A percentile compares a stretch with the other conserved stretches of the same genome.
phyloP scores from a whole-genome alignment of 2,888 invertebrate genomes.

The Vannuccia rotundouncinata region DNA sequence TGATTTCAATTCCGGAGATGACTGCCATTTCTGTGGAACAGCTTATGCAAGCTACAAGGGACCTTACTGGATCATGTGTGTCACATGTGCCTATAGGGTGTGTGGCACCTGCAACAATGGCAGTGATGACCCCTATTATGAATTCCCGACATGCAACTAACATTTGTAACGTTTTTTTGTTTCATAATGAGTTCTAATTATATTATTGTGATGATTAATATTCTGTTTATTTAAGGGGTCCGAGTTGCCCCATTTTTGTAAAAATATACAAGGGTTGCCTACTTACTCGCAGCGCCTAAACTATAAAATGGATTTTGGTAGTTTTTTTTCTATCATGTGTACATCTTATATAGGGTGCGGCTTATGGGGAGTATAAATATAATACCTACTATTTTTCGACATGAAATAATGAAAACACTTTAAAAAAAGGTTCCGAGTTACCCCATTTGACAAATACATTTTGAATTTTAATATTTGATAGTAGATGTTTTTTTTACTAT shows the following conservation, averaged over 20 bases:
- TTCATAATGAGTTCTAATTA: conserved; percentile 20
- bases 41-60: neutral
- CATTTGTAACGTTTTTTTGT: conserved; percentile 23
- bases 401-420: too few relatives aligned
- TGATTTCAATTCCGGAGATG: neutral
- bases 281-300: conserved; percentile 21
- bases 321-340: too few relatives aligned
- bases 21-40: neutral
- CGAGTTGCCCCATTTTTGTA: conserved; percentile 26
- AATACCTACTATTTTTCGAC: too few relatives aligned
- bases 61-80: too few relatives aligned
- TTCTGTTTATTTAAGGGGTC: conserved; percentile 22
- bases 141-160: conserved; percentile 23
- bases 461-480: too few relatives aligned
- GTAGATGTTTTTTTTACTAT: too few relatives aligned
- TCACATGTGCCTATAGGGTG: too few relatives aligned
- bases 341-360: too few relatives aligned
- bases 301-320: too few relatives aligned
- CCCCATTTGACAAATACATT: too few relatives aligned
- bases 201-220: conserved; percentile 24
- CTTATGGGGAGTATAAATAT: too few relatives aligned
- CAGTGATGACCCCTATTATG: conserved; percentile 26
- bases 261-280: conserved; percentile 14
- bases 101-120: neutral
- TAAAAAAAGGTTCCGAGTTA: too few relatives aligned